These are phyloP conservation scores for Grammatotria lemairii DNA, from an alignment of 2,113 vertebrate genomes.

Conservation along the genomic window DNA sequence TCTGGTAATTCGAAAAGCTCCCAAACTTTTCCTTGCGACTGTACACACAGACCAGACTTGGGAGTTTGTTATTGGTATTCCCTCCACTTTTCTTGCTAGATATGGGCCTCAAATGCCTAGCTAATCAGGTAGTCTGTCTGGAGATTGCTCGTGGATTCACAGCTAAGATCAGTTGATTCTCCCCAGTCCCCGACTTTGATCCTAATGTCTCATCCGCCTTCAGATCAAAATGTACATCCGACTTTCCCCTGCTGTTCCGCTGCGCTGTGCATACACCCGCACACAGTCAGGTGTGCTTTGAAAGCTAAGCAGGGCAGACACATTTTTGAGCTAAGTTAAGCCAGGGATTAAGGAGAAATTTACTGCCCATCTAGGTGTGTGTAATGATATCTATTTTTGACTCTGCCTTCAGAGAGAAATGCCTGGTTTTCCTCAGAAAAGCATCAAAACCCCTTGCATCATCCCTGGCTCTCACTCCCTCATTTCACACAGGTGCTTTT, in stretches of 20 bases:
- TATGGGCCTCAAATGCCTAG: slow-evolving; percentile 29
- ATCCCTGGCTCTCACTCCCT: background rate
- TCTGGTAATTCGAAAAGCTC: background rate
- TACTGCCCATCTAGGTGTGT: slow-evolving; percentile 54
- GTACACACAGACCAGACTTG: background rate
- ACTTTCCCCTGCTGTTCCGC: slow-evolving; percentile 15
- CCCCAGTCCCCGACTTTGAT: slow-evolving; percentile 50
- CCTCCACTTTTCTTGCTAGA: slow-evolving; percentile 12
- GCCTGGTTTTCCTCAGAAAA: slow-evolving; percentile 31
- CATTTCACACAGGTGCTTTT: slow-evolving; percentile 25
- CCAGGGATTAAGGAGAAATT: slow-evolving; percentile 46
- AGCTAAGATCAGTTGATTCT: slow-evolving; percentile 44
- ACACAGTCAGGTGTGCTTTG: slow-evolving; percentile 50
- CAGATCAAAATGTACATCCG: slow-evolving; percentile 42
- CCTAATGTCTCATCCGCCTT: slow-evolving; percentile 42
- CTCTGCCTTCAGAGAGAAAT: slow-evolving; percentile 25
- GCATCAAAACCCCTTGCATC: slow-evolving; percentile 36
- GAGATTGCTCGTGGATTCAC: slow-evolving; percentile 39
- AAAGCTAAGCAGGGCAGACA: slow-evolving; percentile 39
- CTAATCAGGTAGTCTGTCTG: slow-evolving; percentile 51
- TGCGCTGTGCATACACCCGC: background rate
- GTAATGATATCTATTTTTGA: slow-evolving; percentile 48
- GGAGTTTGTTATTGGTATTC: slow-evolving; percentile 44
- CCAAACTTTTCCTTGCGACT: background rate
- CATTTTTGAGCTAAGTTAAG: slow-evolving; percentile 41